Evolutionary conservation across 2,113 vertebrate genomes (phyloP), one percentile per base, ranked within the genome.

Genomic region (Aramus guarauna): DNA sequence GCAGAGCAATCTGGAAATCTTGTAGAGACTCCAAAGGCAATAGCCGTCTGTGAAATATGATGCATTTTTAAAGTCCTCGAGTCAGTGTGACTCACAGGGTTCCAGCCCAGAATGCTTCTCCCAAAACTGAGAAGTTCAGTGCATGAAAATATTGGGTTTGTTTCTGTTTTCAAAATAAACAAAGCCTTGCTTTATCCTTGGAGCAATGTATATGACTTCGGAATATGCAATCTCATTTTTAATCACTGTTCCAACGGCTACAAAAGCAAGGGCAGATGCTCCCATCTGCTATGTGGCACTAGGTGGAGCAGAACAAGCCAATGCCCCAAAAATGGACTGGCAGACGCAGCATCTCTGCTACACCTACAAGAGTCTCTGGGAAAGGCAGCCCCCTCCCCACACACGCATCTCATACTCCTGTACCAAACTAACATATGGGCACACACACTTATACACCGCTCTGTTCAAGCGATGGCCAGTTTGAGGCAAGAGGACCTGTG

Each of bases 361-460:
- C 41, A 43, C 7, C 74, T 69, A 16, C 2, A 5, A 64, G 39
- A 12, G n/a, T 79, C 73, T 56, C 62, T 62, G 22, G 75, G 39
- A 81, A 94, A 56, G 21, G 72, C 53, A 63, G 27, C 19, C 32
- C 37, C 13, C 32, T 50, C 6, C 52, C 27, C 58, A 78, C 24
- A 21, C 3, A 5, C 4, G 3, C 64, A 32, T 9, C 66, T 4
- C 58, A 4, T 11, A 12, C 30, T 4, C 7, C 37, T 34, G 29
- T 24, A 63, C 82, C 63, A 36, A 64, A 47, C 55, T 52, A 36
- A 41, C 18, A 2, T 1, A 15, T 2, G 32, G 16, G 39, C 52
- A 4, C 29, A 2, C 1, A 0, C 6, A 19, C 13, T 64, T 13
- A 12, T 3, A 26, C 12, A 15, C 21, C 0, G 0, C 36, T 50